A percentile compares a stretch with the other conserved stretches of the same genome.
Conservation (phyloP, 35 echinoderm and acorn worm species). For the Stichopus chloronotus region DNA sequence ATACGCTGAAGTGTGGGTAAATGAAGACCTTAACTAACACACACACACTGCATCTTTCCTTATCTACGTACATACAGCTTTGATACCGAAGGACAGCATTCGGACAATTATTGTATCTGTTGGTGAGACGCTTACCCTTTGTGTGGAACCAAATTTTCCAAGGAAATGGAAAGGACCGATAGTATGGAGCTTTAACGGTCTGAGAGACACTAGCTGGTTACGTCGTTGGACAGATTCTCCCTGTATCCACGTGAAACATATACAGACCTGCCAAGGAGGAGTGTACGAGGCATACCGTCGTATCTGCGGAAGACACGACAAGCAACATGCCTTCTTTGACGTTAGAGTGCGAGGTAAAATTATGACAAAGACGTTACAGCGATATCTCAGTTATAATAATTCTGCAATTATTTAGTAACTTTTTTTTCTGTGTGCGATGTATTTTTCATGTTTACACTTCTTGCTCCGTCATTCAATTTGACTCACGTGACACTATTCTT, state of each 20-base stretch:
- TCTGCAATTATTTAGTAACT: no score
- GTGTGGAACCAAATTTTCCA: neutral
- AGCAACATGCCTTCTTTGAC: neutral
- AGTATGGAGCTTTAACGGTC: neutral
- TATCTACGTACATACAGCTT: neutral
- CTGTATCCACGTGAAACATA: neutral
- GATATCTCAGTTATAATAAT: neutral
- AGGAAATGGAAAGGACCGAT: slow-evolving; percentile 30
- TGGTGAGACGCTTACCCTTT: neutral
- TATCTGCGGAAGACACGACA: neutral
- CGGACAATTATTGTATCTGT: neutral
- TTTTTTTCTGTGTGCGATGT: no score
- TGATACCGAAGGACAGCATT: neutral
- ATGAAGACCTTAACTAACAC: no score
- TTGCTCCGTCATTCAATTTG: no score
- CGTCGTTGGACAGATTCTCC: neutral
- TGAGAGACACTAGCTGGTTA: neutral
- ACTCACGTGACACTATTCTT: no score
- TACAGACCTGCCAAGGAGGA: neutral
- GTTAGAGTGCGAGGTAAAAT: neutral
- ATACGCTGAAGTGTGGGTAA: no score
- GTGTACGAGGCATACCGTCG: slow-evolving; percentile 21
- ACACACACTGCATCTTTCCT: no score
- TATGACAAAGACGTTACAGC: no score
- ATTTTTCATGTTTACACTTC: no score